Conservation (phyloP, 2,888 invertebrate genomes). For the Micoletzkya japonica region DNA sequence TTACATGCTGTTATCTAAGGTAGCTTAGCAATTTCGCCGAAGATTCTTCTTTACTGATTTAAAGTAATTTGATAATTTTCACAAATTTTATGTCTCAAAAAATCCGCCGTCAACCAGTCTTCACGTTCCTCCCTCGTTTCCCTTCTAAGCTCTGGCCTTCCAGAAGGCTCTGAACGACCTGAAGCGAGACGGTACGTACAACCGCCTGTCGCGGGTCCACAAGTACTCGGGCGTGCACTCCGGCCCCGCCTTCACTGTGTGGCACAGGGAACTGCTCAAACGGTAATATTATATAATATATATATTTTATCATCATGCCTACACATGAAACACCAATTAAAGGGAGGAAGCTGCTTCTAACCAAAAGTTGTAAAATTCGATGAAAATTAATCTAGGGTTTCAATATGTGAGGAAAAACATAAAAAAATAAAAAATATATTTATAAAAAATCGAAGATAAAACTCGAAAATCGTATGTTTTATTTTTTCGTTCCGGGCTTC, state of each 20-base stretch:
- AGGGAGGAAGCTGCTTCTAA: too few relatives aligned
- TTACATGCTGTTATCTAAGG: not conserved
- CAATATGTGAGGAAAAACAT: too few relatives aligned
- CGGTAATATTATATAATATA: constrained; percentile 30
- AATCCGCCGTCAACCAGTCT: too few relatives aligned
- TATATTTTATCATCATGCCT: too few relatives aligned
- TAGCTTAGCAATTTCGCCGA: not conserved
- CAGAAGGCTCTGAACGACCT: constrained; percentile 45
- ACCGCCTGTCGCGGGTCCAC: constrained; percentile 46
- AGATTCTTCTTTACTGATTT: not conserved
- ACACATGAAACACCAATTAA: too few relatives aligned
- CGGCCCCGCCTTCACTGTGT: constrained; percentile 56
- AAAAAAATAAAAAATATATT: too few relatives aligned
- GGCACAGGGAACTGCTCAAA: constrained; percentile 59
- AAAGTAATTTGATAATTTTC: not conserved
- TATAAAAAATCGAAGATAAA: too few relatives aligned
- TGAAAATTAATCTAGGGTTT: too few relatives aligned
- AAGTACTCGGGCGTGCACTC: constrained; percentile 58
- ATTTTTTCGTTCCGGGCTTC: too few relatives aligned
- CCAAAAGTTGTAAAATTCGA: too few relatives aligned
- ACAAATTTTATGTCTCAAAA: not conserved
- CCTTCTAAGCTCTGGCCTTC: not conserved
- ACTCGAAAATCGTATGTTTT: too few relatives aligned
- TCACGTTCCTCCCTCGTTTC: not conserved
- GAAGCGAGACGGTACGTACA: constrained; percentile 49